Base-by-base conservation (phyloP, 2,888 invertebrate species). In the Cerastis leucographa region DNA sequence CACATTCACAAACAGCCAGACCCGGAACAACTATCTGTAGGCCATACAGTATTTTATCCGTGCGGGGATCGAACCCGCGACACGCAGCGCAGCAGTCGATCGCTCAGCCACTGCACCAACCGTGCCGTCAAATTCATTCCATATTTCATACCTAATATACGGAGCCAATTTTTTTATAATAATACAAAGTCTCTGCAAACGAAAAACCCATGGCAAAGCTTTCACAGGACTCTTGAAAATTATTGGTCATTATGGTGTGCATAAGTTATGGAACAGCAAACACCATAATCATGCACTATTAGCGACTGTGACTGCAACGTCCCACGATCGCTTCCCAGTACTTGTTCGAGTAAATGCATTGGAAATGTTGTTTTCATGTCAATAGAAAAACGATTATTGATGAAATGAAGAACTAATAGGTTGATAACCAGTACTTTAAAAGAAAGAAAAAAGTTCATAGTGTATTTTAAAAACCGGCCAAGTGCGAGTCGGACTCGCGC, bases 321-420 rank as follows among this genome's bases (percentile, higher is more conserved):
- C 81, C 44, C 81, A 81, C 80, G 85, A 84, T 80, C 62, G 51
- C 69, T 81, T 84, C 74, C 84, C 80, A 84, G 80, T 70, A 71
- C 49, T 74, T 61, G 46, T 54, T 29, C 25, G 12, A 64, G 22
- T 51, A 65, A 81, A 35, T 65, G 56, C 49, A 44, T 49, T 7
- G 49, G 71, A 71, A 71, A 83, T 46, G 42, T 42, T 12, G 12
- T 54, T 66, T 76, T 69, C 44, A 59, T 61, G 44, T 54, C 42
- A 49, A 11, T n/a, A 44, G 22, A 51, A n/a, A 17, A 49, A 49
- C 3, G 14, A 0, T 22, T 62, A 61, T 69, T 44, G n/a, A 19
- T n/a, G 25, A 1, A 42, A 11, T 17, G 29, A 9, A 22, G 11
- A 17, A 70, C 25, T 17, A 46, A 35, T 11, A 25, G 8, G 3